Percentiles rank a stretch among this genome's conserved stretches.
These are phyloP conservation scores for Lysandra bellargus DNA, from an alignment of 2,888 invertebrate genomes.

Conservation along the genomic window DNA sequence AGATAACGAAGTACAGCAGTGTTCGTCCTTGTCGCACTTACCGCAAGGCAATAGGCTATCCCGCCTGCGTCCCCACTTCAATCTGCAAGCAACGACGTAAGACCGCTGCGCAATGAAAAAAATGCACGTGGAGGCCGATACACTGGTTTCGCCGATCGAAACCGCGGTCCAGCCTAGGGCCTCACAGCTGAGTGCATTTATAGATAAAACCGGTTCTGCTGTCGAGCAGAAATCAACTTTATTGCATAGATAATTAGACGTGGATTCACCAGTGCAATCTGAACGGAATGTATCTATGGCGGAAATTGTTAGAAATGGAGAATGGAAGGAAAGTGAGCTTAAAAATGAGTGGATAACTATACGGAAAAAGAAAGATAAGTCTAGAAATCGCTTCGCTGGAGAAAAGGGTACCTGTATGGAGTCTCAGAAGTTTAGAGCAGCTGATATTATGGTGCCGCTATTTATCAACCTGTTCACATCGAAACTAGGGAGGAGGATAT, in stretches of 20 bases:
- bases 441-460: too few species aligned
- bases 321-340: neutral
- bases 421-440: neutral
- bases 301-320: neutral
- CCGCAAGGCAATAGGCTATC: too few species aligned
- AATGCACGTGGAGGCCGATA: too few species aligned
- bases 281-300: conserved; percentile 1
- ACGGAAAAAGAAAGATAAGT: conserved; percentile 1
- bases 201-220: too few species aligned
- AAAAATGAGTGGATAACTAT: conserved; percentile 12
- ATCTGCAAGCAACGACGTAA: too few species aligned
- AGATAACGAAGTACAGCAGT: too few species aligned
- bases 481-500: neutral
- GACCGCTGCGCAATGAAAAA: too few species aligned
- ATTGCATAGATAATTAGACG: neutral
- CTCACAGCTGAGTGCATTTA: too few species aligned
- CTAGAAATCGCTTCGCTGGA: neutral
- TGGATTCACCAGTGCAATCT: neutral
- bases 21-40: too few species aligned
- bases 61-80: too few species aligned
- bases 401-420: neutral
- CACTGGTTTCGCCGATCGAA: too few species aligned
- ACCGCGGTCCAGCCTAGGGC: neutral
- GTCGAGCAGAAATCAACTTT: neutral
- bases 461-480: neutral